Evolutionary conservation across 2,888 invertebrate genomes (phyloP).

Genomic region (Phytoseiulus persimilis): DNA sequence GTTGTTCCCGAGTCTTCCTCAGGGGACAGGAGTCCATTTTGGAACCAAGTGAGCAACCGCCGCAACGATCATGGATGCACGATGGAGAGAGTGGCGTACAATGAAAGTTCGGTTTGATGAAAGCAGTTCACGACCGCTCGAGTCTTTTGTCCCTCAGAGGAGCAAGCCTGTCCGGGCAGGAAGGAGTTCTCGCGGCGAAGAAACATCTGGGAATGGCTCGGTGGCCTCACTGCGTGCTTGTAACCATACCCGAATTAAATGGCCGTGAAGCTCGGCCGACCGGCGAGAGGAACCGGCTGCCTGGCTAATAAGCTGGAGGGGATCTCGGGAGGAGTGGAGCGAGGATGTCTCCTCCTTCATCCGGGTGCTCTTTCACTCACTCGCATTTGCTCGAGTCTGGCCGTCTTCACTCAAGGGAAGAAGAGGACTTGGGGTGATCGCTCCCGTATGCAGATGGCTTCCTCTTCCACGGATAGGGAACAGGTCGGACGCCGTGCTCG

Average conservation of each 20-base stretch:
- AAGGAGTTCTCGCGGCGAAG: neutral
- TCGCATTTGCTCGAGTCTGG: neutral
- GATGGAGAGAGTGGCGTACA: too few species aligned
- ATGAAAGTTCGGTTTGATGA: too few species aligned
- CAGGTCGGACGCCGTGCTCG: neutral
- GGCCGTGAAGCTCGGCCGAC: neutral
- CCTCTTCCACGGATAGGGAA: neutral
- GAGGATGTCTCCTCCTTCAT: neutral
- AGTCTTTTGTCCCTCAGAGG: too few species aligned
- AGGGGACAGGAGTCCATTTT: too few species aligned
- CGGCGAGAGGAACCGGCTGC: neutral
- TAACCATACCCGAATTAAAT: neutral
- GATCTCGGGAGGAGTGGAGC: neutral
- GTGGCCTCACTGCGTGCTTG: neutral
- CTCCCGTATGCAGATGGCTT: neutral
- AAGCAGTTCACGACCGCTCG: too few species aligned
- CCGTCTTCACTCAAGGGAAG: neutral
- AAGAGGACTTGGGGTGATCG: neutral
- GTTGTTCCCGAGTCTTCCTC: too few species aligned
- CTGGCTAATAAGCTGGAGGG: neutral
- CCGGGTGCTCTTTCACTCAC: neutral
- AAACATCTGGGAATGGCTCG: neutral
- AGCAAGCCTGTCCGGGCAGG: too few species aligned
- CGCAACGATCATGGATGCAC: too few species aligned
- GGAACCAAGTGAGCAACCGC: too few species aligned